Conservation (phyloP, 2,797 vertebrate species). For the Botia almorhae region DNA sequence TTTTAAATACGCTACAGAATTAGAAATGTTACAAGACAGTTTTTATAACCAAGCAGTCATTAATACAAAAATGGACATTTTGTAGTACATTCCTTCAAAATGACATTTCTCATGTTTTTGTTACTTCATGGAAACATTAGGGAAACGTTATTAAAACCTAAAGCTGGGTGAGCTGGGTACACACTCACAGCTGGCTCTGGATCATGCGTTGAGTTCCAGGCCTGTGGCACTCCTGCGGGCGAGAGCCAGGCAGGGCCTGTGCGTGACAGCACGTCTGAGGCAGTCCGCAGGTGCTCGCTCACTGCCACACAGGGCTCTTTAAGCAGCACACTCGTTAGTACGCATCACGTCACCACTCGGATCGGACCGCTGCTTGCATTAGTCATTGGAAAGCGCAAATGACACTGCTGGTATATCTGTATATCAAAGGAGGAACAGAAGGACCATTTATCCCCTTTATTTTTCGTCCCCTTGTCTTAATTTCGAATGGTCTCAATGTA, state of each 20-base stretch:
- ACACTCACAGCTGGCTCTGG: slow-evolving; percentile 24
- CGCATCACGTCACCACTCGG: slow-evolving; percentile 50
- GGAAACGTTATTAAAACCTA: too few relatives aligned
- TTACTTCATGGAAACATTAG: too few relatives aligned
- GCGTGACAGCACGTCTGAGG: slow-evolving; percentile 44
- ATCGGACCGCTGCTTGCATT: slow-evolving; percentile 32
- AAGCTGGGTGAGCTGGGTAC: neutral
- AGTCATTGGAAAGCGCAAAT: slow-evolving; percentile 52
- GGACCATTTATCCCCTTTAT: slow-evolving; percentile 1
- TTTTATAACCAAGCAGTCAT: too few relatives aligned
- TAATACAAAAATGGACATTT: too few relatives aligned
- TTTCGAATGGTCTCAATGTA: neutral
- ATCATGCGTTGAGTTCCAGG: slow-evolving; percentile 21
- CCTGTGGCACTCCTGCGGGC: neutral
- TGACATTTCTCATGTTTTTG: too few relatives aligned
- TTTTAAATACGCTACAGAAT: too few relatives aligned
- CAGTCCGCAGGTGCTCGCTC: slow-evolving; percentile 71
- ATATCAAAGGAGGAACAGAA: slow-evolving; percentile 31
- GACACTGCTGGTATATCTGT: slow-evolving; percentile 42
- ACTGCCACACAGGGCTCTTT: slow-evolving; percentile 74
- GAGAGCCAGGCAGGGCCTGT: slow-evolving; percentile 46
- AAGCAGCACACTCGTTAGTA: slow-evolving; percentile 59
- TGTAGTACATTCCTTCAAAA: too few relatives aligned
- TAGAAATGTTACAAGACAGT: too few relatives aligned
- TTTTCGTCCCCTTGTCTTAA: slow-evolving; percentile 15